Evolutionary conservation across 2,113 vertebrate species (phyloP).

Genomic region (Varanus komodoensis): DNA sequence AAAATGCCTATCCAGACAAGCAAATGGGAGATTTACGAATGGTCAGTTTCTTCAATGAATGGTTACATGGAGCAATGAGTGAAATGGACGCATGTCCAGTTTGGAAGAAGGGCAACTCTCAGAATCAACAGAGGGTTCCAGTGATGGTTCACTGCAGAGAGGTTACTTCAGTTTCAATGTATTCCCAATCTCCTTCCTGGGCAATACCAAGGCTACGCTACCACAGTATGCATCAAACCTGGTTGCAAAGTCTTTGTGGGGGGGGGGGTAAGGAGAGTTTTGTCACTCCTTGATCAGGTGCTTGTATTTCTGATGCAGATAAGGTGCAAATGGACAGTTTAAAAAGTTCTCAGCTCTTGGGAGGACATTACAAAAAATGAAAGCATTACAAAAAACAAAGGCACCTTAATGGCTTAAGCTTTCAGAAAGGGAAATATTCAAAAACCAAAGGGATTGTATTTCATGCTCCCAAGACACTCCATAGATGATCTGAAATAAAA

Average conservation of each 20-base stretch:
- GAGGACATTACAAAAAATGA: not conserved
- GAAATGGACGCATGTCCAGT: not conserved
- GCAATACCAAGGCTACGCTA: not conserved
- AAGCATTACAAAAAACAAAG: not conserved
- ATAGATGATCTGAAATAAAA: not conserved
- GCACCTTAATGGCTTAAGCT: not conserved
- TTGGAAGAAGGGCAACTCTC: too few relatives aligned
- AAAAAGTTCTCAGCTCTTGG: not conserved
- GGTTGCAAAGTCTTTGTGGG: not conserved
- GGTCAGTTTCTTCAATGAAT: not conserved
- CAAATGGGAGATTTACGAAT: not conserved
- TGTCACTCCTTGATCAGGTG: too few relatives aligned
- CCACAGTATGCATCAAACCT: not conserved
- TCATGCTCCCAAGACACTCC: too few relatives aligned
- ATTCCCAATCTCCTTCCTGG: not conserved
- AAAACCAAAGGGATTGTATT: not conserved
- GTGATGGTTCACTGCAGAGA: too few relatives aligned
- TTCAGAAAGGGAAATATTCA: not conserved
- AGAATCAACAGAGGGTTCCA: not conserved
- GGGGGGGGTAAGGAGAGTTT: not conserved
- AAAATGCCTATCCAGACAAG: not conserved
- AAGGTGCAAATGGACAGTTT: not conserved
- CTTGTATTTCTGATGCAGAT: not conserved
- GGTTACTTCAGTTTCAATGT: not conserved
- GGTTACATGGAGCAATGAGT: not conserved